Evolutionary conservation across 2,113 vertebrate species (phyloP), one percentile per base, ranked within the genome.

Genomic region (Burhinus oedicnemus): DNA sequence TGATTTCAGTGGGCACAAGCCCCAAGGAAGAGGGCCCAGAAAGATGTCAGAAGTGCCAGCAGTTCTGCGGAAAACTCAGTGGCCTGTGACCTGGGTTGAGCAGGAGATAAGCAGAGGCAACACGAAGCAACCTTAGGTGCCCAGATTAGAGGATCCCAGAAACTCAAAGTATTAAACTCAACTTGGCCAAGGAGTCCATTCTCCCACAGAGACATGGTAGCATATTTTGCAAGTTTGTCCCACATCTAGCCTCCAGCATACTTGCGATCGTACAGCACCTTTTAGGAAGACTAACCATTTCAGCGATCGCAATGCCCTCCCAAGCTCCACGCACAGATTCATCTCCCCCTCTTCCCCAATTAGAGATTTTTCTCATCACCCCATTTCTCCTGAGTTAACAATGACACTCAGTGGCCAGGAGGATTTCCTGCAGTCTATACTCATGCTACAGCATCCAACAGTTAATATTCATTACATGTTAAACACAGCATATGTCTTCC

Each of bases 391-490:
- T 94, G 90, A 91, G 97, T 97, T 96, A 95, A 97, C 92, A 90
- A 96, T 97, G 95, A 97, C 96, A 97, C 96, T 96, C 90, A 95
- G 97, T 97, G 96, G 96, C 78, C 93, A 94, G 93, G 93, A 95
- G 93, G 90, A 97, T 97, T 96, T 85, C 88, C 90, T 97, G 92
- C 96, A 96, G 88, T 90, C 92, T 86, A 3, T 45, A 47, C 18
- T 83, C 49, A 1, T 2, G 40, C 54, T 88, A 69, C 75, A 88
- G 61, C 75, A 92, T 11, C 82, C 90, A 77, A 74, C 36, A 47
- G 32, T 69, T 92, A 40, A 66, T 51, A 30, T 12, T 54, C 18
- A 15, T 44, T 11, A 2, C 11, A 2, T 21, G 19, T 19, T 52
- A 47, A 21, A 74, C 21, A 49, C 8, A 72, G 36, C 29, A 95